A percentile compares a stretch with the other conserved stretches of the same genome.
Conservation (phyloP, 2,888 invertebrate species). For the Drosophila tripunctata region DNA sequence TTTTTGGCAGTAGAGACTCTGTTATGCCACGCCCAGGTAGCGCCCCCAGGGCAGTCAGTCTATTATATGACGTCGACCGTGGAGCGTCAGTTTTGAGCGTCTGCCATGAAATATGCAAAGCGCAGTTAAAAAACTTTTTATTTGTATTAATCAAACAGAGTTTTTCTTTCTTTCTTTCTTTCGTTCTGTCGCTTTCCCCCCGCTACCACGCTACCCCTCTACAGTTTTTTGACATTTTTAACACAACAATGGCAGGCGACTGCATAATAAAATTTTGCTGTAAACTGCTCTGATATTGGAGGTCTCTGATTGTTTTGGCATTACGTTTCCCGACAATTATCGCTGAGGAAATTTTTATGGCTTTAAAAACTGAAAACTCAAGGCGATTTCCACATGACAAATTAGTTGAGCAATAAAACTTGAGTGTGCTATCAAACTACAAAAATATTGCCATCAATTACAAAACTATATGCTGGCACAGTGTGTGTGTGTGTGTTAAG, state of each 20-base stretch:
- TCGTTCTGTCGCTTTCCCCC: slow-evolving; percentile 1
- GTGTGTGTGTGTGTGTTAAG: slow-evolving; percentile 10
- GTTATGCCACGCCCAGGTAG: slow-evolving; percentile 27
- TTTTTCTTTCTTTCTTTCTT: slow-evolving; percentile 40
- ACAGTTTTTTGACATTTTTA: slow-evolving; percentile 55
- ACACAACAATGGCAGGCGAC: slow-evolving; percentile 53
- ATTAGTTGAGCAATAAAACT: slow-evolving; percentile 82
- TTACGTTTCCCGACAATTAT: slow-evolving; percentile 47
- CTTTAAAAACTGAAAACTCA: slow-evolving; percentile 10
- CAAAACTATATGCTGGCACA: slow-evolving; percentile 34
- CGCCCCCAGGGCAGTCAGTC: slow-evolving; percentile 36
- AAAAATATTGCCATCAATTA: slow-evolving; percentile 63
- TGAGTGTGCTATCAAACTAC: slow-evolving; percentile 64
- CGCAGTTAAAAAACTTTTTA: slow-evolving; percentile 81
- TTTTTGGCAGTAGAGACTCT: slow-evolving; percentile 47
- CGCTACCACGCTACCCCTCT: not conserved
- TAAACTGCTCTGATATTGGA: not conserved
- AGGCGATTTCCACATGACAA: slow-evolving; percentile 67
- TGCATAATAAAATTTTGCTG: slow-evolving; percentile 49
- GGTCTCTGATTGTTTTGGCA: slow-evolving; percentile 58
- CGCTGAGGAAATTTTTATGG: slow-evolving; percentile 9
- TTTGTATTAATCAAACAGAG: slow-evolving; percentile 80
- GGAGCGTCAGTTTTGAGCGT: slow-evolving; percentile 60
- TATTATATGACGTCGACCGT: slow-evolving; percentile 45
- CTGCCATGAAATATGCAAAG: slow-evolving; percentile 79